Percentiles rank a stretch among this genome's conserved stretches.
phyloP scores from a whole-genome alignment of 2,888 invertebrate species.

The Drosophila birchii region DNA sequence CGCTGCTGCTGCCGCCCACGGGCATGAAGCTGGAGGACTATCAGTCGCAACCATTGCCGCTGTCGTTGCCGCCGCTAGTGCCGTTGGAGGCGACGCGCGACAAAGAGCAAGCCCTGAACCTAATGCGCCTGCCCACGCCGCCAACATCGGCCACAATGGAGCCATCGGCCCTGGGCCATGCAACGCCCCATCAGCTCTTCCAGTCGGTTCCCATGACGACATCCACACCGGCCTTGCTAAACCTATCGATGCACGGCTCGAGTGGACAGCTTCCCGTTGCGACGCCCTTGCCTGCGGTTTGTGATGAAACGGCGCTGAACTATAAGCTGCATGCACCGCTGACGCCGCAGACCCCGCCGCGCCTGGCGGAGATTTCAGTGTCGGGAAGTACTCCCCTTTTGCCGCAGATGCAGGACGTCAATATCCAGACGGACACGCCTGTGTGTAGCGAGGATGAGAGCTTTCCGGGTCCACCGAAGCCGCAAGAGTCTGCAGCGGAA shows the following conservation, averaged over 20 bases:
- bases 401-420: constrained; percentile 91
- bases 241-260: constrained; percentile 68
- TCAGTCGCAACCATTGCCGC: constrained; percentile 49
- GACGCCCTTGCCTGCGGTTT: constrained; percentile 43
- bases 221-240: constrained; percentile 55
- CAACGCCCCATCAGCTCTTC: constrained; percentile 32
- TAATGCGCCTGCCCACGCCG: constrained; percentile 82
- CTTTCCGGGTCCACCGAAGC: constrained; percentile 47
- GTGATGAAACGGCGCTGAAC: constrained; percentile 65
- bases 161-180: constrained; percentile 51
- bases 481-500: constrained; percentile 41
- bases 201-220: constrained; percentile 38
- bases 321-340: constrained; percentile 67
- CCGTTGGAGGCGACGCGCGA: constrained; percentile 61
- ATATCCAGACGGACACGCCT: constrained; percentile 92
- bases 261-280: constrained; percentile 27
- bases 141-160: constrained; percentile 82
- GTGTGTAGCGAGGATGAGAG: constrained; percentile 88
- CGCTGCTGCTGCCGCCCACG: constrained; percentile 70
- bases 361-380: constrained; percentile 57
- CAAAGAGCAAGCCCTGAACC: constrained; percentile 76
- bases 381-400: constrained; percentile 21
- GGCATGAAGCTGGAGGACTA: constrained; percentile 91
- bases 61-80: constrained; percentile 60
- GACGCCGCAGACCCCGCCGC: constrained; percentile 77